phyloP scores from a whole-genome alignment of 2,888 invertebrate genomes.

The Xestia sexstrigata region DNA sequence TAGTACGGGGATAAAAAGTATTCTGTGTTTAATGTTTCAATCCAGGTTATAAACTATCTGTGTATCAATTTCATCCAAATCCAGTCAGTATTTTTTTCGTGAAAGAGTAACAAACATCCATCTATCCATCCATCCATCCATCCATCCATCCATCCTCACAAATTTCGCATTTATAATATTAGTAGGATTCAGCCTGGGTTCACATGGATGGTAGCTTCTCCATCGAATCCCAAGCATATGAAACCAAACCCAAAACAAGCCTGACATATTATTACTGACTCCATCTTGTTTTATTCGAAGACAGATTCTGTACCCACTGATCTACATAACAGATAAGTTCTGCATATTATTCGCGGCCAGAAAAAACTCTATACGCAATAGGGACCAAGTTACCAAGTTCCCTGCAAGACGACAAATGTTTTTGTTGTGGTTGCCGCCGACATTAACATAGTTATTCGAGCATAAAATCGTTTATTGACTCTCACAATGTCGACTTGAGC shows the following conservation, averaged over 20 bases:
- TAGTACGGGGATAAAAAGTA: no score
- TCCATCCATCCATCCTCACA: no score
- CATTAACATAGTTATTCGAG: constrained; percentile 86
- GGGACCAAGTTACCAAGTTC: constrained; percentile 63
- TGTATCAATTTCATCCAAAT: no score
- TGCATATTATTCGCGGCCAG: constrained; percentile 24
- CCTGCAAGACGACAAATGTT: constrained; percentile 74
- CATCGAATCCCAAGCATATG: not conserved
- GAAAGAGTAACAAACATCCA: no score
- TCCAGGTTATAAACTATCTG: no score
- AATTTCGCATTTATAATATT: no score
- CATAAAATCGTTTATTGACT: constrained; percentile 85
- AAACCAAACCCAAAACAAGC: not conserved
- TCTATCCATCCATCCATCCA: no score
- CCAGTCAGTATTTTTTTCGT: no score
- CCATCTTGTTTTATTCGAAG: not conserved
- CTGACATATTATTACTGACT: not conserved
- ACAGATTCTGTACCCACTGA: not conserved
- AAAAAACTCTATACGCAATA: constrained; percentile 50
- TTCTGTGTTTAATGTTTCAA: no score
- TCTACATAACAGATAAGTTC: constrained; percentile 40
- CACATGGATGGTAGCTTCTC: not conserved
- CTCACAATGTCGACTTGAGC: constrained; percentile 71
- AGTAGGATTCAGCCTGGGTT: not conserved
- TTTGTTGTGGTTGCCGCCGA: constrained; percentile 77